phyloP scores from a whole-genome alignment of 1,140 invertebrate genomes.

The Hylaeus anthracinus region DNA sequence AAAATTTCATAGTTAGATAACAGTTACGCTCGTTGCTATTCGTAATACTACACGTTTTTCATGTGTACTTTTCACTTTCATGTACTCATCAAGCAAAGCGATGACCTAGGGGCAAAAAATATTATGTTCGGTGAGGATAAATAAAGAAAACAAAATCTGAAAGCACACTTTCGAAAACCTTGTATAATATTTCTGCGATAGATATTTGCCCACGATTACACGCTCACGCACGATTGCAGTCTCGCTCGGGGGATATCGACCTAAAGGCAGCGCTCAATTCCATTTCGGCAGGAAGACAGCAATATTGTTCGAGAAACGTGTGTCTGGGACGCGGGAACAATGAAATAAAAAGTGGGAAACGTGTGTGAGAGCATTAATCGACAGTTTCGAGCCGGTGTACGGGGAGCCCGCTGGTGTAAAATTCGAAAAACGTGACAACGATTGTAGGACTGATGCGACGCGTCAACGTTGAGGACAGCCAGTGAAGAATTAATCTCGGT shows the following conservation, averaged over 20 bases:
- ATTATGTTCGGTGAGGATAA: too few relatives aligned
- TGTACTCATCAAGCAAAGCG: too few relatives aligned
- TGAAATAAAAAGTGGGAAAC: constrained; percentile 17
- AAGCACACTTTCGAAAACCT: too few relatives aligned
- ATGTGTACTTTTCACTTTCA: too few relatives aligned
- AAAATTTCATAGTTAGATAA: too few relatives aligned
- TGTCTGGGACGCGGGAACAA: neutral
- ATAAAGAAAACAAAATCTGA: too few relatives aligned
- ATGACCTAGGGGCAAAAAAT: too few relatives aligned
- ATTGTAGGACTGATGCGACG: constrained; percentile 34
- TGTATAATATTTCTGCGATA: constrained; percentile 11
- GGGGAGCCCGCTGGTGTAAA: neutral
- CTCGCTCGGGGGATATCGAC: constrained; percentile 2
- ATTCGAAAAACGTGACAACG: constrained; percentile 25
- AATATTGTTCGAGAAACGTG: constrained; percentile 20
- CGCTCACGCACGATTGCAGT: neutral
- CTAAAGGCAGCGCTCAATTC: constrained; percentile 9
- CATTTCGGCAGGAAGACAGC: constrained; percentile 19
- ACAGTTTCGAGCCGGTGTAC: neutral
- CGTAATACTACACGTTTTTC: too few relatives aligned
- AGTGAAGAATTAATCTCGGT: constrained; percentile 42
- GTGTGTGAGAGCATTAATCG: constrained; percentile 16
- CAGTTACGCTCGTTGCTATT: too few relatives aligned
- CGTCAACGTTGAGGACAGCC: constrained; percentile 38
- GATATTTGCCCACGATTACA: constrained; percentile 26